These are phyloP conservation scores for Thalassophryne amazonica DNA, from an alignment of 2,797 vertebrate genomes.

Conservation along the genomic window DNA sequence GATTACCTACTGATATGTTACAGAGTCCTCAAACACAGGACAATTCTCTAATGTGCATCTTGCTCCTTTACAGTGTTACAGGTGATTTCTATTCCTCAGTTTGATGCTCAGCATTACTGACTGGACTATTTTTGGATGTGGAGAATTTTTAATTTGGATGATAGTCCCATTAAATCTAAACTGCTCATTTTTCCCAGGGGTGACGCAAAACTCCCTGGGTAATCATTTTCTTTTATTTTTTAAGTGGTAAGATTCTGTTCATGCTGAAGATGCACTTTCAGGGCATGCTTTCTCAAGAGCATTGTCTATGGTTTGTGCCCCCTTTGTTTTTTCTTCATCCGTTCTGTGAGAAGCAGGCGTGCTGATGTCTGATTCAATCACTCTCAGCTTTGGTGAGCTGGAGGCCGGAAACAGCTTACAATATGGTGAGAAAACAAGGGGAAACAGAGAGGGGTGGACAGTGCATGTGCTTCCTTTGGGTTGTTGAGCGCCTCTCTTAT, in stretches of 20 bases:
- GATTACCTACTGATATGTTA: slow-evolving; percentile 1
- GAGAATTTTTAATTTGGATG: background rate
- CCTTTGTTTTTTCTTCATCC: slow-evolving; percentile 39
- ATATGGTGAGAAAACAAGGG: slow-evolving; percentile 8
- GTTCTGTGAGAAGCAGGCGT: slow-evolving; percentile 40
- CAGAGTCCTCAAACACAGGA: background rate
- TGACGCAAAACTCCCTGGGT: slow-evolving; percentile 16
- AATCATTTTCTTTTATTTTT: slow-evolving; percentile 3
- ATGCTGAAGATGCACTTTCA: background rate
- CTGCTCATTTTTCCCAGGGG: slow-evolving; percentile 17
- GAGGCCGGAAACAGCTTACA: slow-evolving; percentile 40
- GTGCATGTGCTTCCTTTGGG: slow-evolving; percentile 4
- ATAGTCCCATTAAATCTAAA: slow-evolving; percentile 20
- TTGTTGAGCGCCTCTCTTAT: background rate
- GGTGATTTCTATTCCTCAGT: slow-evolving; percentile 1
- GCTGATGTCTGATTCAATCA: slow-evolving; percentile 63
- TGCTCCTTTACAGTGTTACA: slow-evolving; percentile 22
- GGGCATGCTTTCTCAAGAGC: background rate
- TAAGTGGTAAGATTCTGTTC: background rate
- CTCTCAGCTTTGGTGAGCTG: slow-evolving; percentile 46
- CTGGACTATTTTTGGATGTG: slow-evolving; percentile 4
- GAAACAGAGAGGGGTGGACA: slow-evolving; percentile 11
- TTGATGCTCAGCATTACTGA: slow-evolving; percentile 26
- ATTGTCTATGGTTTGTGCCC: slow-evolving; percentile 21
- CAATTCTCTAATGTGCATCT: background rate